A percentile compares a stretch with the other conserved stretches of the same genome.
Evolutionary conservation across 2,888 invertebrate species (phyloP).

Genomic region (Disparrhopalites patrizii): DNA sequence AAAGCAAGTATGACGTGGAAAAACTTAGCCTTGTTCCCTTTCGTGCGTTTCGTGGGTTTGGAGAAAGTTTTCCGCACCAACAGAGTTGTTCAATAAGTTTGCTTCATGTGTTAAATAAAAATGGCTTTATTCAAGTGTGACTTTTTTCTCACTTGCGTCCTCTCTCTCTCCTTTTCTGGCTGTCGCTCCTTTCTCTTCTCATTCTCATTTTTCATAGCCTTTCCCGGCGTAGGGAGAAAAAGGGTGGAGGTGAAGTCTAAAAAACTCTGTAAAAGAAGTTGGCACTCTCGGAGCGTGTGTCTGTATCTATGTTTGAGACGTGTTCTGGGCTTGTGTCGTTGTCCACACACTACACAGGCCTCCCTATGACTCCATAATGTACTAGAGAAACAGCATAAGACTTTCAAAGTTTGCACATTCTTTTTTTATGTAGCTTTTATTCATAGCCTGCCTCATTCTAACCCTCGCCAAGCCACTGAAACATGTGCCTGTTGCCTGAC

Average conservation of each 20-base stretch:
- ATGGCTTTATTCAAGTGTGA: slow-evolving; percentile 15
- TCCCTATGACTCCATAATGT: too few species aligned
- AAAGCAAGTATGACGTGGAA: not conserved
- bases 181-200: slow-evolving; percentile 9
- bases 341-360: too few species aligned
- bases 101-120: slow-evolving; percentile 14
- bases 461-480: too few species aligned
- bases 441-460: slow-evolving; percentile 2
- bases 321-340: too few species aligned
- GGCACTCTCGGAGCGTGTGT: too few species aligned
- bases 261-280: too few species aligned
- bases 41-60: not conserved
- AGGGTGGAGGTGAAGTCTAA: too few species aligned
- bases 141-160: not conserved
- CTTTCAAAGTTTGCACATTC: not conserved
- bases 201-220: too few species aligned
- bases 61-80: not conserved
- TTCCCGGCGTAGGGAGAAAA: too few species aligned
- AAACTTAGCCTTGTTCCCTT: slow-evolving; percentile 1
- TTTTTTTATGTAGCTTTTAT: slow-evolving; percentile 3
- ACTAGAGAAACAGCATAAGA: too few species aligned
- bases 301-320: too few species aligned
- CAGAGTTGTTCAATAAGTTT: slow-evolving; percentile 18
- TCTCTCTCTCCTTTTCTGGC: not conserved
- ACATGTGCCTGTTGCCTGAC: slow-evolving; percentile 6